phyloP scores from a whole-genome alignment of 2,888 invertebrate species.

The Tiliacea citrago region DNA sequence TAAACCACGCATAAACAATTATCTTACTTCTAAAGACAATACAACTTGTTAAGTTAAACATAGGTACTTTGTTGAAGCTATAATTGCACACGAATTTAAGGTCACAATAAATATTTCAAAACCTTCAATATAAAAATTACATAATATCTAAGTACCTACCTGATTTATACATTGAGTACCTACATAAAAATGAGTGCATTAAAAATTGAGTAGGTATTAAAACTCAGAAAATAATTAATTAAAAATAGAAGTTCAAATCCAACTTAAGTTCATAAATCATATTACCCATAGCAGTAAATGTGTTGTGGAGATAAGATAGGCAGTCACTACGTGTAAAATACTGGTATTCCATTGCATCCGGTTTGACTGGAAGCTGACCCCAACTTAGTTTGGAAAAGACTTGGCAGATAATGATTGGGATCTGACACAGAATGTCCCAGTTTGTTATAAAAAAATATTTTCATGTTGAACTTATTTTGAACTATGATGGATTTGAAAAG shows the following conservation, averaged over 20 bases:
- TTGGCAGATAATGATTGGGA: not conserved
- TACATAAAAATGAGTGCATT: slow-evolving; percentile 14
- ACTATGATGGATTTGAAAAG: slow-evolving; percentile 37
- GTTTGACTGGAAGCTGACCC: too few relatives aligned
- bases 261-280: slow-evolving; percentile 14
- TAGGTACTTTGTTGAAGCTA: not conserved
- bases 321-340: not conserved
- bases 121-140: slow-evolving; percentile 12
- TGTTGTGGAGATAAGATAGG: not conserved
- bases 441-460: not conserved
- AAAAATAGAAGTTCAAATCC: slow-evolving; percentile 23
- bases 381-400: not conserved
- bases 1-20: slow-evolving; percentile 44
- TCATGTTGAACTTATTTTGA: slow-evolving; percentile 15
- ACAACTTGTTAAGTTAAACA: slow-evolving; percentile 24
- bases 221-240: slow-evolving; percentile 1
- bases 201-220: slow-evolving; percentile 35
- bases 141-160: slow-evolving; percentile 16
- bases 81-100: slow-evolving; percentile 31
- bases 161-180: slow-evolving; percentile 20
- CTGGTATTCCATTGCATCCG: not conserved
- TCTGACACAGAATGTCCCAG: too few relatives aligned
- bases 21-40: slow-evolving; percentile 23
- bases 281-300: not conserved
- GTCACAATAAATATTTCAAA: slow-evolving; percentile 18